Evolutionary conservation across 92 coral and sea anemone species (phyloP), one percentile per base, ranked within the genome.

Genomic region (Meandrina meandrites): DNA sequence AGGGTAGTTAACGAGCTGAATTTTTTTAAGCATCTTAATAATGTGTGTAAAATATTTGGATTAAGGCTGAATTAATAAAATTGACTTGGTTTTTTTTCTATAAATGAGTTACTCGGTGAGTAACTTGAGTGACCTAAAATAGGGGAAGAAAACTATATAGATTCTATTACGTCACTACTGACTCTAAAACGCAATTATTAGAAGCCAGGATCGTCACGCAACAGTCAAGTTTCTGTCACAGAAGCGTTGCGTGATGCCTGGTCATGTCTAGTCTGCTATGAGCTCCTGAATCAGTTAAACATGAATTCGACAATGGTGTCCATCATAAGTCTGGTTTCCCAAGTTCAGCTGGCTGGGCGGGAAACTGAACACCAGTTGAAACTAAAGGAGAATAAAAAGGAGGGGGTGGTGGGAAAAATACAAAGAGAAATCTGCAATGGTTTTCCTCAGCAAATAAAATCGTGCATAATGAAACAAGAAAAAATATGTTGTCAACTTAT

Each of bases 301-400:
- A 60, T 60, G 24, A 56, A 56, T 15, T 15, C 24, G 13, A 18
- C 13, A 62, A 8, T 62, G 71, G 71, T 27, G 71, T 66, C 31
- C 71, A 27, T 9, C 2, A 32, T 34, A 71, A 31, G 34, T 37
- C 78, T 8, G 17, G 78, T 36, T 47, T 81, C 85, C 17, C 17
- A 66, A 50, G 74, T 83, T 83, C 86, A 83, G 86, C 86, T 53
- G 86, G 86, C 86, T 83, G 86, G 86, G 79, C 79, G 66, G 68
- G 85, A 66, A 83, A 83, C 86, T 82, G 57, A 79, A 19, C 0
- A 60, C 67, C 27, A 79, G n/a, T 31, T 9, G 37, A 66, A 40
- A 67, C 71, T 27, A 30, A 54, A 27, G 64, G 42, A 28, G 10
- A 31, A 31, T 1, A 12, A 14, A 67, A 30, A 9, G 21, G 45